These are phyloP conservation scores for Drosophila burlai DNA, from an alignment of 1,140 invertebrate genomes.

Conservation along the genomic window DNA sequence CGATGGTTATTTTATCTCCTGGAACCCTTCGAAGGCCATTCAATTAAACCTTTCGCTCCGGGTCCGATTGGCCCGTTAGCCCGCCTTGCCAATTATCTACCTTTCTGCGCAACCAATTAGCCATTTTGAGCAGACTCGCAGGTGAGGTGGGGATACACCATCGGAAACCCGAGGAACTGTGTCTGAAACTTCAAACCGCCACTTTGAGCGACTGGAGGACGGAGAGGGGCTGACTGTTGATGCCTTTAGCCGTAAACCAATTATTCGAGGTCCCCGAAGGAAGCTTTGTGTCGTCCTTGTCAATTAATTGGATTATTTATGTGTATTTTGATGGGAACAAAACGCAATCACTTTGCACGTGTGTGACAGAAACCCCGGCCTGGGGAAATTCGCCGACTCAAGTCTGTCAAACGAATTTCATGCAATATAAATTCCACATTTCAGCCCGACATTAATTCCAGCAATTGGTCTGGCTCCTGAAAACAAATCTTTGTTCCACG, in stretches of 20 bases:
- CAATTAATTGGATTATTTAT: constrained; percentile 81
- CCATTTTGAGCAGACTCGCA: constrained; percentile 45
- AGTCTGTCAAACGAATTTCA: constrained; percentile 3
- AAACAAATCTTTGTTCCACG: constrained; percentile 1
- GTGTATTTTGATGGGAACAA: constrained; percentile 70
- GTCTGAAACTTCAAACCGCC: constrained; percentile 70
- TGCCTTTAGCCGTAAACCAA: constrained; percentile 65
- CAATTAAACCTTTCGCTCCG: constrained; percentile 58
- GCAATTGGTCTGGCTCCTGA: neutral
- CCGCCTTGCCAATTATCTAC: constrained; percentile 67
- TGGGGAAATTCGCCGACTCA: constrained; percentile 5
- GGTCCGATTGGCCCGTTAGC: constrained; percentile 54
- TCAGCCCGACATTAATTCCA: constrained; percentile 7
- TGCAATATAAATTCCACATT: constrained; percentile 5
- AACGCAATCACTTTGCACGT: constrained; percentile 51
- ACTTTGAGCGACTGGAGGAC: constrained; percentile 15
- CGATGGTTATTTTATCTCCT: constrained; percentile 10
- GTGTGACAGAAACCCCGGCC: constrained; percentile 27
- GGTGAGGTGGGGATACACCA: constrained; percentile 3
- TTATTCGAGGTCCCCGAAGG: constrained; percentile 64
- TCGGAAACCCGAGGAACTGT: constrained; percentile 24
- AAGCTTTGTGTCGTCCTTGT: constrained; percentile 62
- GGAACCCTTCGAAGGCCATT: constrained; percentile 49
- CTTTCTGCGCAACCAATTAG: constrained; percentile 75
- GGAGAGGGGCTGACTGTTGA: constrained; percentile 2